Evolutionary conservation across 2,113 vertebrate species (phyloP).

Genomic region (Paramisgurnus dabryanus): DNA sequence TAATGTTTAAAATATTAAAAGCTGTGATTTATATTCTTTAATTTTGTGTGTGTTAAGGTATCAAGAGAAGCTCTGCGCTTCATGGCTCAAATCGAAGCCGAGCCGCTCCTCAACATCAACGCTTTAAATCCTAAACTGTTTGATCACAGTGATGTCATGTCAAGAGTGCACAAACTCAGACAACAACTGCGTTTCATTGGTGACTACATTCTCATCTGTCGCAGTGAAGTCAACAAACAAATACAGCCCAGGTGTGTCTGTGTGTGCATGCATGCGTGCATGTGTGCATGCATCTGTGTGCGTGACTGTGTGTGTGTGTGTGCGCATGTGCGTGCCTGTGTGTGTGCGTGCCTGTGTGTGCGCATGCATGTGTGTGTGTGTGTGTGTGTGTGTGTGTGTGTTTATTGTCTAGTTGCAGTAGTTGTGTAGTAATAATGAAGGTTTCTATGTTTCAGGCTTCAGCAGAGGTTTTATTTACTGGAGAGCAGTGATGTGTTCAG

Average conservation of each 20-base stretch:
- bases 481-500: constrained; percentile 89
- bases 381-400: not conserved
- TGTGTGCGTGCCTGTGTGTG: not conserved
- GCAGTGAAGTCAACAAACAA: constrained; percentile 84
- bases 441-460: constrained; percentile 74
- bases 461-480: constrained; percentile 83
- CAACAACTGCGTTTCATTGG: constrained; percentile 89
- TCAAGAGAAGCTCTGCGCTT: constrained; percentile 82
- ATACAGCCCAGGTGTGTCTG: constrained; percentile 65
- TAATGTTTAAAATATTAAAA: too few relatives aligned
- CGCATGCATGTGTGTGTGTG: not conserved
- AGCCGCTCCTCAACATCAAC: constrained; percentile 87
- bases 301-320: too few relatives aligned
- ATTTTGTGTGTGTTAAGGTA: constrained; percentile 70
- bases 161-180: constrained; percentile 70
- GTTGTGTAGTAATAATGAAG: not conserved
- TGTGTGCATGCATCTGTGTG: constrained; percentile 23
- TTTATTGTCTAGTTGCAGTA: constrained; percentile 36
- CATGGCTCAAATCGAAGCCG: constrained; percentile 79
- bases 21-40: too few relatives aligned
- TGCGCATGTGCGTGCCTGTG: not conserved
- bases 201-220: constrained; percentile 87
- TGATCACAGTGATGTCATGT: constrained; percentile 81
- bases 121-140: constrained; percentile 84
- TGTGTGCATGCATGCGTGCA: not conserved